Evolutionary conservation across 2,888 invertebrate genomes (phyloP).

Genomic region (Fragum fragum): DNA sequence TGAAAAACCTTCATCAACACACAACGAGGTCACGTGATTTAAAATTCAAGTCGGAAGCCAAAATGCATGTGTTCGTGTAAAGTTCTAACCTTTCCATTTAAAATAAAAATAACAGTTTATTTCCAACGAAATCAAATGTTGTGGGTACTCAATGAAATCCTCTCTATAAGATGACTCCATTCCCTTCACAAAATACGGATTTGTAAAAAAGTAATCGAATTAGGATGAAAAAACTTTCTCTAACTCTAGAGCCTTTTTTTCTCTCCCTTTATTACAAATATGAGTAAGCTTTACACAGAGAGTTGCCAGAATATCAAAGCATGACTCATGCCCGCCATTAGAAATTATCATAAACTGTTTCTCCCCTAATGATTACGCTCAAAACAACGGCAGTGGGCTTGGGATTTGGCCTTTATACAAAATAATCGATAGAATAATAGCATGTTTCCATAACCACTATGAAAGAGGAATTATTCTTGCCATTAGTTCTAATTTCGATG

Average conservation of each 20-base stretch:
- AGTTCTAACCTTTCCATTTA: background rate
- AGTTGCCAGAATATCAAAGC: background rate
- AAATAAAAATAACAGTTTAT: background rate
- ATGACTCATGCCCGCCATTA: background rate
- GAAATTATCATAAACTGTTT: background rate
- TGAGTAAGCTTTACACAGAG: background rate
- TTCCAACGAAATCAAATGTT: background rate
- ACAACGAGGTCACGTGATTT: background rate
- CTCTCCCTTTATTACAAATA: background rate
- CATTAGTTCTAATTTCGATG: too few relatives aligned
- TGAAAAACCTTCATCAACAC: background rate
- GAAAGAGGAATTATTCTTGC: too few relatives aligned
- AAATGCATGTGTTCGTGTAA: background rate
- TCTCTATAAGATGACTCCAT: too few relatives aligned
- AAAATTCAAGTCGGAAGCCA: background rate
- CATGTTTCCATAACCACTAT: background rate
- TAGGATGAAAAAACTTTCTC: too few relatives aligned
- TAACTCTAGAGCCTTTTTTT: background rate
- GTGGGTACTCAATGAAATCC: too few relatives aligned
- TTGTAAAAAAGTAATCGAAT: too few relatives aligned
- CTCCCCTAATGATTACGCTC: slow-evolving; percentile 2
- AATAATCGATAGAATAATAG: background rate
- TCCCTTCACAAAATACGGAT: too few relatives aligned
- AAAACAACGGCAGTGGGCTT: background rate
- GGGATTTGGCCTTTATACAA: background rate